phyloP scores from a whole-genome alignment of 2,797 vertebrate species.

The Xenentodon cancila region DNA sequence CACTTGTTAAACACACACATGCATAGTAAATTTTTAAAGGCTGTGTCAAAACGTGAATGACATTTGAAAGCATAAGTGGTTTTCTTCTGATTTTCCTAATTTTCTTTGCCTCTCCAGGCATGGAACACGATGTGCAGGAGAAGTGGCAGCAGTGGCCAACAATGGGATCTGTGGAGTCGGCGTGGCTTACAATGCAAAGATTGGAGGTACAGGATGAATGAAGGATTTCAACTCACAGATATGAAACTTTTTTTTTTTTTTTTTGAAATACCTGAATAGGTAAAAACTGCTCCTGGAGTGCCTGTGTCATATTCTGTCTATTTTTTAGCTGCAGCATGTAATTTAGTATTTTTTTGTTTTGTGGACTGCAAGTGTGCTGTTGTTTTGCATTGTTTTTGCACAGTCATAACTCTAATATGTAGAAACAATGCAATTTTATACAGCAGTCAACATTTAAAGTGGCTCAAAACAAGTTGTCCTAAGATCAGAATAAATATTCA shows the following conservation, averaged over 20 bases:
- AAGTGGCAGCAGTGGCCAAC: conserved; percentile 94
- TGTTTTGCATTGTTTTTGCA: conserved; percentile 37
- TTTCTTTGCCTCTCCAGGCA: conserved; percentile 80
- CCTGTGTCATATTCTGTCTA: conserved; percentile 45
- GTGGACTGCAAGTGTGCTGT: conserved; percentile 25
- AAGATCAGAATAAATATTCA: too few relatives aligned
- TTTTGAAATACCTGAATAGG: conserved; percentile 24
- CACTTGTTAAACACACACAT: conserved; percentile 18
- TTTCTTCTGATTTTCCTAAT: conserved; percentile 23
- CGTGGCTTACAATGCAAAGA: conserved; percentile 93
- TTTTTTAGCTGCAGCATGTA: conserved; percentile 37
- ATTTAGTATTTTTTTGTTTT: conserved; percentile 30
- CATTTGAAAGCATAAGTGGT: conserved; percentile 11
- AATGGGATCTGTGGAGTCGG: conserved; percentile 97
- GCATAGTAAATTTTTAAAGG: conserved; percentile 16
- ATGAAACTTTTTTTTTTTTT: conserved; percentile 14
- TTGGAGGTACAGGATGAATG: conserved; percentile 79
- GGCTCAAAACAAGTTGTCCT: too few relatives aligned
- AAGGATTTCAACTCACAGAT: conserved; percentile 22
- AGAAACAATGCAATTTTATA: too few relatives aligned
- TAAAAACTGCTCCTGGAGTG: conserved; percentile 26
- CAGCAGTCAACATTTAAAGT: too few relatives aligned
- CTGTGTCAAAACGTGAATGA: conserved; percentile 29
- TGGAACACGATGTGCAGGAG: conserved; percentile 94
- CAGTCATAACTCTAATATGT: conserved; percentile 13